These are phyloP conservation scores for Eupithecia tripunctaria DNA, from an alignment of 2,888 invertebrate species.

Conservation along the genomic window DNA sequence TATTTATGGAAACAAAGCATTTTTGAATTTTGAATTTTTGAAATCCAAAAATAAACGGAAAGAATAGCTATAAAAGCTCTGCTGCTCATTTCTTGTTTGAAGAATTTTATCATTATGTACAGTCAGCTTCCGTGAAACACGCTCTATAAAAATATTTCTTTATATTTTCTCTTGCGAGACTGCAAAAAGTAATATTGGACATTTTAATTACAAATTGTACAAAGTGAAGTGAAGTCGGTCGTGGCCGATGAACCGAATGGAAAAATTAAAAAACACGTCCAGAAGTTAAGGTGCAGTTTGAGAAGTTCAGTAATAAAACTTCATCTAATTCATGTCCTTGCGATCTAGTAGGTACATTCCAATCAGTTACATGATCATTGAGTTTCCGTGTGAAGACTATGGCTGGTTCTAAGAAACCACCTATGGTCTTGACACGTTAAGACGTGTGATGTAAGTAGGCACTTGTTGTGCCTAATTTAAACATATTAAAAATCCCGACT, in stretches of 20 bases:
- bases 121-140: not conserved
- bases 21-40: no score
- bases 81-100: not conserved
- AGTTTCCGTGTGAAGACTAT: not conserved
- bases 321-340: not conserved
- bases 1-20: no score
- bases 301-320: not conserved
- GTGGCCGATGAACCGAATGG: slow-evolving; percentile 34
- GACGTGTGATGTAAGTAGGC: no score
- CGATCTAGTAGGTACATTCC: not conserved
- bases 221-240: slow-evolving; percentile 44
- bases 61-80: not conserved
- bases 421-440: no score
- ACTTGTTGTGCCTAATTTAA: no score
- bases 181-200: slow-evolving; percentile 20
- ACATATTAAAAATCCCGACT: no score
- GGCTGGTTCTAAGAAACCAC: no score
- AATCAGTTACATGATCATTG: not conserved
- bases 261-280: slow-evolving; percentile 35
- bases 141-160: slow-evolving; percentile 2
- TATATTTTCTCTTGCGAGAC: not conserved
- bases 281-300: slow-evolving; percentile 14
- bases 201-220: slow-evolving; percentile 45
- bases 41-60: not conserved
- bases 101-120: not conserved